These are phyloP conservation scores for Erinaceus europaeus DNA, from an alignment of 2,113 vertebrate genomes.

Conservation along the genomic window DNA sequence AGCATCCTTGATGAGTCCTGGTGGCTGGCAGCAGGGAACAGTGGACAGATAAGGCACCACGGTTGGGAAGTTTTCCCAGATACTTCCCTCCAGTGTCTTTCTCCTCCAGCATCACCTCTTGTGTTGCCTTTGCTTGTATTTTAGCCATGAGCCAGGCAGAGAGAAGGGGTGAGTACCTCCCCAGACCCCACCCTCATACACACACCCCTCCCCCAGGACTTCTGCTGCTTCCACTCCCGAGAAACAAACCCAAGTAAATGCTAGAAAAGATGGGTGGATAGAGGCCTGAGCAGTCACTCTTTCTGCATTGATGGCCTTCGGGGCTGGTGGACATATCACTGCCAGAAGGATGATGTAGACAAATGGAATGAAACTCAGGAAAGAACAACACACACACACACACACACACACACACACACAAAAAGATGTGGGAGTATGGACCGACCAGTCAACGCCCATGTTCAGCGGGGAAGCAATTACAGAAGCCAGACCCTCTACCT, in stretches of 20 bases:
- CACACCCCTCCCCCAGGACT: background rate
- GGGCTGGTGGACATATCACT: constrained; percentile 59
- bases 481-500: too few relatives aligned
- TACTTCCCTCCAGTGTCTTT: background rate
- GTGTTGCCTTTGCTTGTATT: background rate
- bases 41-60: background rate
- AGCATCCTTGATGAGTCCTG: background rate
- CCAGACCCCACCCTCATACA: background rate
- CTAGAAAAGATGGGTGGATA: rapidly evolving
- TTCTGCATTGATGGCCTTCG: constrained; percentile 5
- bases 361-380: constrained; percentile 74
- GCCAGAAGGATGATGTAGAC: constrained; percentile 70
- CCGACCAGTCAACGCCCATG: too few relatives aligned
- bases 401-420: too few relatives aligned
- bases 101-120: too few relatives aligned
- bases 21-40: background rate
- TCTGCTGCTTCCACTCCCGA: background rate
- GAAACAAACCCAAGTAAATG: background rate
- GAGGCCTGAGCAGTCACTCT: background rate
- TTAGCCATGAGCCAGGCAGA: background rate
- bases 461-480: too few relatives aligned
- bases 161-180: too few relatives aligned
- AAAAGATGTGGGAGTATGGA: too few relatives aligned
- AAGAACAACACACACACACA: constrained; percentile 74
- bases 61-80: background rate